Percentiles rank a stretch among this genome's conserved stretches.
phyloP scores from a whole-genome alignment of 2,888 invertebrate genomes.

The Leptopilina myrica region DNA sequence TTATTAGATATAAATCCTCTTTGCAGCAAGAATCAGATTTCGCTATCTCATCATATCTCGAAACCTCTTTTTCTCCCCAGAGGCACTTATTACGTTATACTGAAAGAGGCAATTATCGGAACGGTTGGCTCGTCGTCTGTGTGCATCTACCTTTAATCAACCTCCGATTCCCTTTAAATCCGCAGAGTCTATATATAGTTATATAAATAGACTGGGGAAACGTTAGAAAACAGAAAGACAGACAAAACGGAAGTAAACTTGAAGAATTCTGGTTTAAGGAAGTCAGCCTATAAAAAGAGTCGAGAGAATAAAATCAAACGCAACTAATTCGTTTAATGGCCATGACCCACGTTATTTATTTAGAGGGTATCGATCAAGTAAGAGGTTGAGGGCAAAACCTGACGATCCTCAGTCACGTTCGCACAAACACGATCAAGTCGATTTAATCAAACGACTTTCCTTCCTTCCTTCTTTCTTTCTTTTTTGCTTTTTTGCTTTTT shows the following conservation, averaged over 20 bases:
- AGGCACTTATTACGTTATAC: conserved; percentile 18
- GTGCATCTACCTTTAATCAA: conserved; percentile 34
- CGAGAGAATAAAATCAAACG: conserved; percentile 69
- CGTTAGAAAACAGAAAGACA: neutral
- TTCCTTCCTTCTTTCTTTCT: neutral
- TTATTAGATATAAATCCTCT: conserved; percentile 10
- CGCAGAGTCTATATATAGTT: conserved; percentile 6
- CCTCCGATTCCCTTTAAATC: conserved; percentile 15
- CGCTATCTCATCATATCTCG: conserved; percentile 25
- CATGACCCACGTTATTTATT: conserved; percentile 66
- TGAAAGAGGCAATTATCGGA: conserved; percentile 36
- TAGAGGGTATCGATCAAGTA: conserved; percentile 64
- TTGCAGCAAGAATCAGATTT: conserved; percentile 5
- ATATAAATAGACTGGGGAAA: neutral
- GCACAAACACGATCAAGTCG: conserved; percentile 70
- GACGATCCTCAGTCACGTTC: conserved; percentile 70
- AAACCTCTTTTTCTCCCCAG: conserved; percentile 34
- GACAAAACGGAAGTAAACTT: neutral
- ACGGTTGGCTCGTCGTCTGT: conserved; percentile 29
- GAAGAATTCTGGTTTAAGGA: neutral
- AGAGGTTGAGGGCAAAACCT: conserved; percentile 53
- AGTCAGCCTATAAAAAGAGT: conserved; percentile 41
- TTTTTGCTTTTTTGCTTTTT: neutral
- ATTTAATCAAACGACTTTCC: conserved; percentile 61
- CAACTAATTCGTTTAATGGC: conserved; percentile 71